Percentiles rank a stretch among this genome's conserved stretches.
These are phyloP conservation scores for Lates calcarifer DNA, from an alignment of 2,113 vertebrate genomes.

Conservation along the genomic window DNA sequence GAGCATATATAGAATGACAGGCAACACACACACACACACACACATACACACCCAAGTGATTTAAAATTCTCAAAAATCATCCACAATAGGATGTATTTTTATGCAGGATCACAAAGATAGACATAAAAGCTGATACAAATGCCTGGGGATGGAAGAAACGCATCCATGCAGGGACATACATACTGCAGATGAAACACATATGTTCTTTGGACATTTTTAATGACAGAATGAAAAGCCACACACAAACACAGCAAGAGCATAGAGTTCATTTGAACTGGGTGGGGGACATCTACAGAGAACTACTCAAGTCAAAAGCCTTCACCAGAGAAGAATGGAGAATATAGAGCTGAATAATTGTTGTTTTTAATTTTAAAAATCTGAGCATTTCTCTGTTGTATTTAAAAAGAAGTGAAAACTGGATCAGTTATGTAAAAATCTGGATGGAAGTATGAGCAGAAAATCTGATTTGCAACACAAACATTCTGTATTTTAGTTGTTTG, in stretches of 20 bases:
- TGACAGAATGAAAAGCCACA: background rate
- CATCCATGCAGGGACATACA: background rate
- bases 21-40: constrained; percentile 8
- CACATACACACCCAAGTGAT: background rate
- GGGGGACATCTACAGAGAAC: background rate
- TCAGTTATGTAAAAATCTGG: background rate
- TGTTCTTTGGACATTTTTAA: background rate
- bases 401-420: background rate
- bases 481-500: background rate
- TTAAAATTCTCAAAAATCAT: background rate
- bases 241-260: background rate
- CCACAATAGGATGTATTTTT: background rate
- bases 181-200: constrained; percentile 5
- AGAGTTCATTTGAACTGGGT: background rate
- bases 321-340: background rate
- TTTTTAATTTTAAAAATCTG: background rate
- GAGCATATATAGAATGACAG: background rate
- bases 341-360: too few relatives aligned
- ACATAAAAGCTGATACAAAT: background rate
- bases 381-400: background rate
- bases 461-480: too few relatives aligned
- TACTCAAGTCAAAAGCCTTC: background rate
- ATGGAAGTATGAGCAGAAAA: background rate
- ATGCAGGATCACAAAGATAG: background rate
- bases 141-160: background rate